Evolutionary conservation across 2,888 invertebrate species (phyloP).

Genomic region (Apamea monoglypha): DNA sequence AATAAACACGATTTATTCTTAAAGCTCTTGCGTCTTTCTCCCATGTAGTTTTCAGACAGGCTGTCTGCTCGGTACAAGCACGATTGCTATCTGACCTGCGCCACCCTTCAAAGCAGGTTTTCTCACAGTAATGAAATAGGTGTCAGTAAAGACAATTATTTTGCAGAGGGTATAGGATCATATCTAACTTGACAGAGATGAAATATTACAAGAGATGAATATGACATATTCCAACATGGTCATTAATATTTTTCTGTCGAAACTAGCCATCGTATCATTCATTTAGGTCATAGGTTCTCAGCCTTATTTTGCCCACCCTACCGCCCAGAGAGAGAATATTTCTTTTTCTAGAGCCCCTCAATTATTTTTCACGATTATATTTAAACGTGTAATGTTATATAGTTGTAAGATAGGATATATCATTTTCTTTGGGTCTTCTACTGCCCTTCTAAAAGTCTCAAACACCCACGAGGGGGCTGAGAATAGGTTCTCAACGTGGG

Average conservation of each 20-base stretch:
- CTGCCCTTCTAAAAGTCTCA: background rate
- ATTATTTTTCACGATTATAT: background rate
- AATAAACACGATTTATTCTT: slow-evolving; percentile 2
- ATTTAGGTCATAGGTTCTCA: background rate
- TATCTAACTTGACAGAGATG: background rate
- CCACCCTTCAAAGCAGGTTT: slow-evolving; percentile 44
- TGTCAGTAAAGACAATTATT: background rate
- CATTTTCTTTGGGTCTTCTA: background rate
- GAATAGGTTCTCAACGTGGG: background rate
- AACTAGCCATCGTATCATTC: background rate
- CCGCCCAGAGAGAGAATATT: background rate
- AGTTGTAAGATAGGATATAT: background rate
- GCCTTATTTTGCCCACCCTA: background rate
- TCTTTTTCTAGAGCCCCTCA: background rate
- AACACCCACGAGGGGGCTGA: background rate
- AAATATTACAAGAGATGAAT: background rate
- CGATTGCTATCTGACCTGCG: slow-evolving; percentile 30
- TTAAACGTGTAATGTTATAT: background rate
- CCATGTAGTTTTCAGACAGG: slow-evolving; percentile 6
- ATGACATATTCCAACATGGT: background rate
- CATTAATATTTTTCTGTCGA: background rate
- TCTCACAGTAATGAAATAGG: slow-evolving; percentile 22
- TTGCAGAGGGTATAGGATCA: background rate
- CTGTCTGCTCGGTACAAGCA: slow-evolving; percentile 4
- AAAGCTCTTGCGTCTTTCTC: slow-evolving; percentile 1